Percentiles rank a stretch among this genome's conserved stretches.
These are phyloP conservation scores for Eidolon dupreanum DNA, from an alignment of 2,797 vertebrate species.

Conservation along the genomic window DNA sequence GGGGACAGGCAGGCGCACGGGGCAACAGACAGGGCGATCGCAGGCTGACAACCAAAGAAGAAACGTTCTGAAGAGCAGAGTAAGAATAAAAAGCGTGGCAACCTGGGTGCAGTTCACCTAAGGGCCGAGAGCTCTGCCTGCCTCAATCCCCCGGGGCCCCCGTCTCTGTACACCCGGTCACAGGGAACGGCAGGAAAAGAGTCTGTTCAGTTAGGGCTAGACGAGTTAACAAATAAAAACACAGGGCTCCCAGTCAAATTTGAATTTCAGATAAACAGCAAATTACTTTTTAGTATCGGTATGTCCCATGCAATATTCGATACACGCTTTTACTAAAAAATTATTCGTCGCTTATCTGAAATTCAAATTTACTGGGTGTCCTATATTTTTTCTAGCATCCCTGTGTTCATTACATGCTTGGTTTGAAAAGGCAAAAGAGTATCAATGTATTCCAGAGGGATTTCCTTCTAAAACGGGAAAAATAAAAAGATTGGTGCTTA, in stretches of 20 bases:
- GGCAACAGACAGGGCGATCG: rapidly evolving
- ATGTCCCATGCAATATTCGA: neutral
- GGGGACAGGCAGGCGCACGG: neutral
- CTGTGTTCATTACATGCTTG: neutral
- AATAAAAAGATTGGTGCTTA: neutral
- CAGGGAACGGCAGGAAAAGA: neutral
- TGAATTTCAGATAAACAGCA: neutral
- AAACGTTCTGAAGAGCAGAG: neutral
- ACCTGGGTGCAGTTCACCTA: neutral
- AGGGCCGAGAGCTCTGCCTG: rapidly evolving
- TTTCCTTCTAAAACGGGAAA: neutral
- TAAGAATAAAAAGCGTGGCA: neutral
- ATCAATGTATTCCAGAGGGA: neutral
- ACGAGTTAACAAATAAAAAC: neutral
- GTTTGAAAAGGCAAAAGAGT: neutral
- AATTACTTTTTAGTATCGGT: neutral
- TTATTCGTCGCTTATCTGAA: neutral
- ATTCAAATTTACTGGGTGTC: neutral
- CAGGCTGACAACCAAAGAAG: neutral
- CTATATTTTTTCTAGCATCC: neutral
- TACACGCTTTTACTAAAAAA: neutral
- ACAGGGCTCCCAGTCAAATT: neutral
- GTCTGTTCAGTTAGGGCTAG: neutral
- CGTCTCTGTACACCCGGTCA: neutral
- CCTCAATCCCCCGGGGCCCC: too few species aligned